Conservation (phyloP, 2,888 invertebrate genomes). For the Drosophila peninsularis region DNA sequence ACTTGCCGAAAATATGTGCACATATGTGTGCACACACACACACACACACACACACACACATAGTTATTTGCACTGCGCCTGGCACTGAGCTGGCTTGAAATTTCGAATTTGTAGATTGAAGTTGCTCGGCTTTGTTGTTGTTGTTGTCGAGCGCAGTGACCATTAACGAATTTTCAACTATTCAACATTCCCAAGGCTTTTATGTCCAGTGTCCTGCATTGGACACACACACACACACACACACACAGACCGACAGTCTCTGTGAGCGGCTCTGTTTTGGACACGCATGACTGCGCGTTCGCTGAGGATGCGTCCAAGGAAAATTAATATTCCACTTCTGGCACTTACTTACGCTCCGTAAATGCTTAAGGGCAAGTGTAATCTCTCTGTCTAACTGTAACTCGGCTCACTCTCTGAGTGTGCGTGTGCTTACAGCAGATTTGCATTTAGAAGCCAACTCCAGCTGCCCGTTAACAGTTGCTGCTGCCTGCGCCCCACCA, state of each 20-base stretch:
- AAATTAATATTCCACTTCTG: constrained; percentile 81
- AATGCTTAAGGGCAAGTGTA: constrained; percentile 68
- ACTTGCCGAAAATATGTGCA: constrained; percentile 75
- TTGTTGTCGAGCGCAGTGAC: constrained; percentile 67
- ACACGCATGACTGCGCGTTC: constrained; percentile 61
- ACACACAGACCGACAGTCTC: not conserved
- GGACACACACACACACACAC: constrained; percentile 49
- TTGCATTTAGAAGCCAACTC: constrained; percentile 59
- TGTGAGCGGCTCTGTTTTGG: constrained; percentile 18
- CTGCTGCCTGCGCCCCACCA: not conserved
- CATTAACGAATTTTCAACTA: constrained; percentile 80
- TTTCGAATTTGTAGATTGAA: constrained; percentile 43
- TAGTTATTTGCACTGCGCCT: constrained; percentile 43
- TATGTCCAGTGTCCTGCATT: constrained; percentile 45
- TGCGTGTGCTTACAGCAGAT: constrained; percentile 50
- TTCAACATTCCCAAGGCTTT: constrained; percentile 62
- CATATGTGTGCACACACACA: constrained; percentile 48
- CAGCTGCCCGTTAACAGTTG: not conserved
- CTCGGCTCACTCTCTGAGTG: constrained; percentile 9
- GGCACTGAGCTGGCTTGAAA: constrained; percentile 33
- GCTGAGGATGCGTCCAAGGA: constrained; percentile 61
- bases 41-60: constrained; percentile 28
- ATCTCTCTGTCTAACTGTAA: constrained; percentile 49
- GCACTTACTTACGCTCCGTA: constrained; percentile 78
- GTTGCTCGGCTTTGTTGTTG: constrained; percentile 19